A percentile compares a stretch with the other conserved stretches of the same genome.
These are phyloP conservation scores for Onychostruthus taczanowskii DNA, from an alignment of 2,113 vertebrate species.

Conservation along the genomic window DNA sequence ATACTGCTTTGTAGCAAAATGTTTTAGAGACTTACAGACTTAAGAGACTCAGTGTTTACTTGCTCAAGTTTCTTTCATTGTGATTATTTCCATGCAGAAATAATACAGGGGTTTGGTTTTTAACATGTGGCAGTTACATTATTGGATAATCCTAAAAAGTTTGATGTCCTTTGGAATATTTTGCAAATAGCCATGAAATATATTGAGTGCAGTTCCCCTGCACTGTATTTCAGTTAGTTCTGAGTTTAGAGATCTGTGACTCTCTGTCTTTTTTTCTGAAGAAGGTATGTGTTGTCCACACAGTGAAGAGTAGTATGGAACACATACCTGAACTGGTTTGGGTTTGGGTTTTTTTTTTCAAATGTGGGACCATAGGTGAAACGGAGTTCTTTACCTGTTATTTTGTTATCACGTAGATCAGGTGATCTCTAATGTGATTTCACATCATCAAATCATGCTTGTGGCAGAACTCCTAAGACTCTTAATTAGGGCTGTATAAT, in stretches of 20 bases:
- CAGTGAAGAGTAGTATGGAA: not conserved
- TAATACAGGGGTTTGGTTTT: not conserved
- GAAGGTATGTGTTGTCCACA: not conserved
- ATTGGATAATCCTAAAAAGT: not conserved
- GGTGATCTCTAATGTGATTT: not conserved
- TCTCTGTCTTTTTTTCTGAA: not conserved
- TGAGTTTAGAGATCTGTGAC: not conserved
- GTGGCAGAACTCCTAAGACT: not conserved
- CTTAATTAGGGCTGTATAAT: not conserved
- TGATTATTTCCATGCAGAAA: not conserved
- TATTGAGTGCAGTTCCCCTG: not conserved
- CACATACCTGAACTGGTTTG: not conserved
- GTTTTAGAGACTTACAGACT: not conserved
- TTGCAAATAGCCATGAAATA: not conserved
- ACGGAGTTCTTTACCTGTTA: not conserved
- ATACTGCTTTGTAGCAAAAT: not conserved
- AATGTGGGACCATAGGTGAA: not conserved
- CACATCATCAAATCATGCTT: not conserved
- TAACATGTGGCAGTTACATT: not conserved
- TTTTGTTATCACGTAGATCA: not conserved
- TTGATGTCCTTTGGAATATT: not conserved
- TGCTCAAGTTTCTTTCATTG: not conserved
- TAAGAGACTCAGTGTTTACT: not conserved
- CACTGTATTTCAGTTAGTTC: not conserved
- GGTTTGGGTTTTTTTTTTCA: too few relatives aligned